A percentile compares a stretch with the other conserved stretches of the same genome.
phyloP scores from a whole-genome alignment of 2,113 vertebrate species.

The Chamaetylas fuelleborni region DNA sequence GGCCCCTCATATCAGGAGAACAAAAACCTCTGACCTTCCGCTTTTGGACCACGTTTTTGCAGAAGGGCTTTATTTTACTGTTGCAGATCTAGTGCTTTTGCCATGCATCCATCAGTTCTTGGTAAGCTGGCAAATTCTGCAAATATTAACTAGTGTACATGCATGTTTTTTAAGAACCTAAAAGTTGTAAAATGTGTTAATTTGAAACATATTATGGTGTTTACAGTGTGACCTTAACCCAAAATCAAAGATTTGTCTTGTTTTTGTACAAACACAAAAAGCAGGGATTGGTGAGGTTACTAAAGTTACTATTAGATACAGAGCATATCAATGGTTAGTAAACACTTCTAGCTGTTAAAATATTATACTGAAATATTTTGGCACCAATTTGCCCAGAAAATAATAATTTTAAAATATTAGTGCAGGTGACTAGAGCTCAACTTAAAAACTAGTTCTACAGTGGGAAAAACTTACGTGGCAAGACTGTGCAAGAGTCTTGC shows the following conservation, averaged over 20 bases:
- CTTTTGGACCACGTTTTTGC: slow-evolving; percentile 90
- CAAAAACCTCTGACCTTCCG: slow-evolving; percentile 84
- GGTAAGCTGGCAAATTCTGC: slow-evolving; percentile 76
- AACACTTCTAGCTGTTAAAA: not conserved
- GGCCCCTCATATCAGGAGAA: slow-evolving; percentile 84
- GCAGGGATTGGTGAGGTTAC: not conserved
- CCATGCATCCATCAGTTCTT: slow-evolving; percentile 91
- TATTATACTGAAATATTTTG: not conserved
- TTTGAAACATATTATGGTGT: not conserved
- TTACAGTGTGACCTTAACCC: not conserved
- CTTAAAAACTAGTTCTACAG: not conserved
- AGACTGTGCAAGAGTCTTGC: not conserved
- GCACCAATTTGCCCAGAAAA: not conserved
- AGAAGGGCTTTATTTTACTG: slow-evolving; percentile 94
- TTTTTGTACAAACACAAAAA: not conserved
- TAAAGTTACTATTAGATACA: not conserved
- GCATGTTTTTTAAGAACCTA: not conserved
- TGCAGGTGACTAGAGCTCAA: not conserved
- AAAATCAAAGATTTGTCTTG: not conserved
- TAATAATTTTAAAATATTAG: not conserved
- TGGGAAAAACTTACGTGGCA: not conserved
- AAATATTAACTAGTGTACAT: not conserved
- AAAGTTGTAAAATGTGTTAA: not conserved
- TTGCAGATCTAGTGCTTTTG: slow-evolving; percentile 91
- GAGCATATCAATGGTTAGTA: not conserved